Conservation (phyloP, 2,888 invertebrate species). For the Drosophila atripex region DNA sequence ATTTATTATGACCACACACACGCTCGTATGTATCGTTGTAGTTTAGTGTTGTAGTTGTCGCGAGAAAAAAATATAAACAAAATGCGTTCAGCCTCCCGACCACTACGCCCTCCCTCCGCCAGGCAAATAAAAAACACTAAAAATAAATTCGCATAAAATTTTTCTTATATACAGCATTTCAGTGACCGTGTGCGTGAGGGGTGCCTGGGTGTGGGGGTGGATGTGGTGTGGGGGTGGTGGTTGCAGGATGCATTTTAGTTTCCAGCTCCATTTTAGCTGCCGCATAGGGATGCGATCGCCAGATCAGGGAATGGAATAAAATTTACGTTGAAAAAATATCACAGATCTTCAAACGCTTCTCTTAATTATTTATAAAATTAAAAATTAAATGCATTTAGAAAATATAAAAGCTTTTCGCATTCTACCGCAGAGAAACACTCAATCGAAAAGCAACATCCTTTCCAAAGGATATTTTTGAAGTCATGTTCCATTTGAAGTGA, state of each 20-base stretch:
- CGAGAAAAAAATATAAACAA: slow-evolving; percentile 73
- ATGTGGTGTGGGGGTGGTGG: slow-evolving; percentile 24
- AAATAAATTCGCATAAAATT: slow-evolving; percentile 78
- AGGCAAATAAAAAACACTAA: slow-evolving; percentile 49
- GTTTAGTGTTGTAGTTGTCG: slow-evolving; percentile 60
- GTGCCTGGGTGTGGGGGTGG: slow-evolving; percentile 33
- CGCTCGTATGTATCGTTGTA: slow-evolving; percentile 26
- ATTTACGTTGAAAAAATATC: too few relatives aligned
- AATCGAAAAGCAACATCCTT: not conserved
- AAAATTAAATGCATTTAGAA: not conserved
- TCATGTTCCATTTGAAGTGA: not conserved
- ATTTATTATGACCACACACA: slow-evolving; percentile 70
- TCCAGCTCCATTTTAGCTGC: slow-evolving; percentile 50
- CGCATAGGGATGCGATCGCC: slow-evolving; percentile 50
- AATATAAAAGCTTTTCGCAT: too few relatives aligned
- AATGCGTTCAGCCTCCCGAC: slow-evolving; percentile 46
- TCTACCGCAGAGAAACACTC: too few relatives aligned
- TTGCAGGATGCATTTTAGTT: slow-evolving; percentile 60
- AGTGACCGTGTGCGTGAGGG: slow-evolving; percentile 32
- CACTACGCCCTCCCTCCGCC: not conserved
- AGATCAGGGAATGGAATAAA: not conserved
- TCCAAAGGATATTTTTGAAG: not conserved
- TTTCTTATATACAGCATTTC: slow-evolving; percentile 65
- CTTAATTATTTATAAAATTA: too few relatives aligned
- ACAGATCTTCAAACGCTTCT: too few relatives aligned